phyloP scores from a whole-genome alignment of 2,888 invertebrate genomes.

The Andrena dorsata region DNA sequence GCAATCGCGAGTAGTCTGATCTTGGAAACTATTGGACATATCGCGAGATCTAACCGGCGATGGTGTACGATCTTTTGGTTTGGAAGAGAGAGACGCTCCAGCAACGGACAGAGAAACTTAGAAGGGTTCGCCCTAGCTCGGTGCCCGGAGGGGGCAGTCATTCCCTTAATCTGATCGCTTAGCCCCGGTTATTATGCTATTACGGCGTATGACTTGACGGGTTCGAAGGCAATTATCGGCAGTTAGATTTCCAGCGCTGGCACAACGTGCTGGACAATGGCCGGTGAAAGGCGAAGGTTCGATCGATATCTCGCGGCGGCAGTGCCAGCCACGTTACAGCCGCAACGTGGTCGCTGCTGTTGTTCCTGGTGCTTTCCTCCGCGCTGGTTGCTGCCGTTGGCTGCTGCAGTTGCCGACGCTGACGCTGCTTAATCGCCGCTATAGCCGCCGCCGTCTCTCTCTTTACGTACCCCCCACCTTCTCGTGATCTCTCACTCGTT shows the following conservation, averaged over 20 bases:
- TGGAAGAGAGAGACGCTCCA: too few species aligned
- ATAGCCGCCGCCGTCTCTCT: slow-evolving; percentile 19
- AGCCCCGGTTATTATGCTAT: slow-evolving; percentile 79
- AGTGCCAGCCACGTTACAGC: slow-evolving; percentile 72
- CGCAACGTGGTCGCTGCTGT: slow-evolving; percentile 62
- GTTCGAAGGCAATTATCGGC: slow-evolving; percentile 81
- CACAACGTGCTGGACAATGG: slow-evolving; percentile 77
- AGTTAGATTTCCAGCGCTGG: slow-evolving; percentile 77
- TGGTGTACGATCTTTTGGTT: too few species aligned
- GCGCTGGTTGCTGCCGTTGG: slow-evolving; percentile 51
- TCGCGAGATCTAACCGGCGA: too few species aligned
- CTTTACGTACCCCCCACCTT: background rate
- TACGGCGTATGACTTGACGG: slow-evolving; percentile 79
- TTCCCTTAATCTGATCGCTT: slow-evolving; percentile 78
- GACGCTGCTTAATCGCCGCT: slow-evolving; percentile 61
- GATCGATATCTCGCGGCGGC: slow-evolving; percentile 77
- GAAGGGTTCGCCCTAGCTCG: slow-evolving; percentile 57
- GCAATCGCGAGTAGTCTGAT: too few species aligned
- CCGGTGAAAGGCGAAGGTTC: slow-evolving; percentile 81
- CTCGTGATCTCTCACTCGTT: slow-evolving; percentile 35
- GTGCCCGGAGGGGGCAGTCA: slow-evolving; percentile 64
- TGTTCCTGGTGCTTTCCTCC: slow-evolving; percentile 49
- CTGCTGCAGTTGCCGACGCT: slow-evolving; percentile 61
- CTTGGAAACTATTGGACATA: too few species aligned
- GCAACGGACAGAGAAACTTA: background rate